phyloP scores from a whole-genome alignment of 2,888 invertebrate genomes.

The Bugulina stolonifera region DNA sequence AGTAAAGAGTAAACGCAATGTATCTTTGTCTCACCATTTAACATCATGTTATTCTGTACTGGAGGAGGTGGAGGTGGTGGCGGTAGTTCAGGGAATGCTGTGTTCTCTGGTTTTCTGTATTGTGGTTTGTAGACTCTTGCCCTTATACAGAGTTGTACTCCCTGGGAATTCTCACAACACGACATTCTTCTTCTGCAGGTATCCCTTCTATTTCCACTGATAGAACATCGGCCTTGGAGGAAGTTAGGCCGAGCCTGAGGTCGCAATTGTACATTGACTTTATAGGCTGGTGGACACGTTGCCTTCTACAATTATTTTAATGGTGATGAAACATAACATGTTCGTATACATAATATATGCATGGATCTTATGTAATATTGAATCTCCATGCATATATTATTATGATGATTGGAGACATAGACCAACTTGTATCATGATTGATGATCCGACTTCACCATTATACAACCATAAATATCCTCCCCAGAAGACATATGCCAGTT shows the following conservation, averaged over 20 bases:
- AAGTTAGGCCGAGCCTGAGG: neutral
- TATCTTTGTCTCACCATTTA: too few relatives aligned
- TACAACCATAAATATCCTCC: too few relatives aligned
- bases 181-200: conserved; percentile 9
- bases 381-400: too few relatives aligned
- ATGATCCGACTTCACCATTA: too few relatives aligned
- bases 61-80: neutral
- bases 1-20: too few relatives aligned
- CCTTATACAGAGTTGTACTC: neutral
- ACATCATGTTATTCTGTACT: neutral
- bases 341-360: too few relatives aligned
- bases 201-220: neutral
- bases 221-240: neutral
- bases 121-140: neutral
- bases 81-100: neutral
- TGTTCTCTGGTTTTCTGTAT: neutral
- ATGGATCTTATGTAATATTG: too few relatives aligned
- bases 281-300: neutral
- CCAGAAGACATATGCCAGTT: too few relatives aligned
- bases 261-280: neutral
- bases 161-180: conserved; percentile 14
- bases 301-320: neutral
- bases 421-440: too few relatives aligned
- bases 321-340: too few relatives aligned
- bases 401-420: too few relatives aligned